These are phyloP conservation scores for Amazona guildingii DNA, from an alignment of 2,113 vertebrate genomes.

Conservation along the genomic window DNA sequence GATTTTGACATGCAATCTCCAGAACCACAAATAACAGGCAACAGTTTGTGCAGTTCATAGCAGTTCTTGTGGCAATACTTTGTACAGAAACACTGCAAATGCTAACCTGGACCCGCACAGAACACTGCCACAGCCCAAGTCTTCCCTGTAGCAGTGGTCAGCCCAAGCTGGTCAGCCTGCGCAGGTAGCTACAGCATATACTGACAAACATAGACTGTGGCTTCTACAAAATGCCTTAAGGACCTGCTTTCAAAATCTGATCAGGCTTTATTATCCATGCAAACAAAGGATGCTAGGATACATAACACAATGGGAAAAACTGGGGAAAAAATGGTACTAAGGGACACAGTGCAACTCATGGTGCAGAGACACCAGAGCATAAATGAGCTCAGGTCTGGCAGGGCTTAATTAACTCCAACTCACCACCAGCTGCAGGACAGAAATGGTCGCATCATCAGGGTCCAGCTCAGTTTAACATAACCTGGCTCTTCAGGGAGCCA, in stretches of 20 bases:
- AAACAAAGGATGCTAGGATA: neutral
- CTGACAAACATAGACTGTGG: neutral
- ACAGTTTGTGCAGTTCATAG: neutral
- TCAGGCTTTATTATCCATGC: neutral
- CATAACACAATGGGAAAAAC: accelerated
- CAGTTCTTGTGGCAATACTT: neutral
- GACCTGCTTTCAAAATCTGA: neutral
- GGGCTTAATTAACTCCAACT: conserved; percentile 11
- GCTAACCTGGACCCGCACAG: neutral
- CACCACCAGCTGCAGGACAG: neutral
- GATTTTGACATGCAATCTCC: neutral
- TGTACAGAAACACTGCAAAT: neutral
- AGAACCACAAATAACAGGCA: neutral
- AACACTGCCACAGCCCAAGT: accelerated
- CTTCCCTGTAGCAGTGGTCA: neutral
- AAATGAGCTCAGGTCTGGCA: neutral
- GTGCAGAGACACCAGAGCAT: neutral
- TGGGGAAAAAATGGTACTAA: neutral
- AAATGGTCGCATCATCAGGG: neutral
- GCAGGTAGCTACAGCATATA: neutral
- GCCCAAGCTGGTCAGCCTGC: neutral
- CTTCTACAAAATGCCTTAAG: neutral
- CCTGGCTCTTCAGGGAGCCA: neutral
- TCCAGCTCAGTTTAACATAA: neutral
- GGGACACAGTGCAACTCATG: neutral